Evolutionary conservation across 2,888 invertebrate genomes (phyloP).

Genomic region (Drosophila nigricruria): DNA sequence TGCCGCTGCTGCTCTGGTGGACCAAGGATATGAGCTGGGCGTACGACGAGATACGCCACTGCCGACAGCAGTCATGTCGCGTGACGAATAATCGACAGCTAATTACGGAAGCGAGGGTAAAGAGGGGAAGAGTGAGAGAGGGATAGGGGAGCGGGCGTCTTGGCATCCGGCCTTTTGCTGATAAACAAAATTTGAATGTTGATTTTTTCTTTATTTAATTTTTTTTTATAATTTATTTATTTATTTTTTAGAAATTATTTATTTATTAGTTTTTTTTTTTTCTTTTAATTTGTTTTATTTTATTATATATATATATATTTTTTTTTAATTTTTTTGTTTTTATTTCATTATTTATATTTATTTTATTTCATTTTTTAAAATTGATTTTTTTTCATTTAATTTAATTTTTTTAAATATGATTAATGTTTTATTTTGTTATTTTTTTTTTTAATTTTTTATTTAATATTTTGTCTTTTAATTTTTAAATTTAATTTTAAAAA

Average conservation of each 20-base stretch:
- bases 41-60: conserved; percentile 54
- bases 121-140: conserved; percentile 4
- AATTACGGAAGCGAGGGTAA: conserved; percentile 33
- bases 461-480: too few relatives aligned
- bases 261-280: too few relatives aligned
- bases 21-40: conserved; percentile 37
- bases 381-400: too few relatives aligned
- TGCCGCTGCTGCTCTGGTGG: conserved; percentile 63
- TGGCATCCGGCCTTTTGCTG: conserved; percentile 25
- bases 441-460: too few relatives aligned
- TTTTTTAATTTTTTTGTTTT: too few relatives aligned
- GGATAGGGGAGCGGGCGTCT: not conserved
- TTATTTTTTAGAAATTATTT: too few relatives aligned
- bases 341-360: too few relatives aligned
- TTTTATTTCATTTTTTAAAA: too few relatives aligned
- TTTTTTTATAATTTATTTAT: not conserved
- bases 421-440: too few relatives aligned
- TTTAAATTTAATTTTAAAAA: not conserved
- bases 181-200: not conserved
- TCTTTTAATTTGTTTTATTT: too few relatives aligned
- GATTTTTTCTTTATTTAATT: not conserved
- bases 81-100: conserved; percentile 54
- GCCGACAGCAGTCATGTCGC: conserved; percentile 48
- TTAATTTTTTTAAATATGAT: too few relatives aligned
- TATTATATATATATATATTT: too few relatives aligned